Conservation (phyloP, 2,888 invertebrate genomes). For the Ectemnius continuus region DNA sequence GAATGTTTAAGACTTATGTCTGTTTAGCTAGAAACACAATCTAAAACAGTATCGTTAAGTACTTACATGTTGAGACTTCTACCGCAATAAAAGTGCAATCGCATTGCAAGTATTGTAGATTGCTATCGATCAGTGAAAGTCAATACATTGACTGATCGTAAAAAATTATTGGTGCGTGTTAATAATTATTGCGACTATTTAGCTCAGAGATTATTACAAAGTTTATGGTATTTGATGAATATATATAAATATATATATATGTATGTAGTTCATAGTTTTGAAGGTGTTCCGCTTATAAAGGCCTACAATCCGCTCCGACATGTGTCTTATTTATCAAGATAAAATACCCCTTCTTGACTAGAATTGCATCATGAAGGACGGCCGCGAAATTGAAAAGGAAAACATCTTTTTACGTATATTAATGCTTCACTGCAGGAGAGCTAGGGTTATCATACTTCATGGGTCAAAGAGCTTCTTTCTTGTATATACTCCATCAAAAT, state of each 20-base stretch:
- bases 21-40: conserved; percentile 40
- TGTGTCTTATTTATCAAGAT: conserved; percentile 36
- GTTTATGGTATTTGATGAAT: conserved; percentile 68
- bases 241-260: conserved; percentile 63
- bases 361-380: too few species aligned
- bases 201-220: conserved; percentile 64
- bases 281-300: conserved; percentile 73
- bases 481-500: conserved; percentile 3
- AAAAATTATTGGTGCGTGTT: conserved; percentile 57
- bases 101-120: conserved; percentile 46
- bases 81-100: conserved; percentile 38
- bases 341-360: conserved; percentile 2
- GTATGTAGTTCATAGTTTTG: conserved; percentile 70
- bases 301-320: conserved; percentile 64
- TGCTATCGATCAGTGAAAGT: conserved; percentile 67
- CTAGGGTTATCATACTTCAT: conserved; percentile 41
- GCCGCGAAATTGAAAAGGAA: background rate
- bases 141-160: conserved; percentile 68
- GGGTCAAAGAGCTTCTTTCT: conserved; percentile 22
- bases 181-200: conserved; percentile 64
- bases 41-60: conserved; percentile 39
- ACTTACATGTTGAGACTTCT: conserved; percentile 46
- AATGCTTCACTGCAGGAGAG: background rate
- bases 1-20: conserved; percentile 37
- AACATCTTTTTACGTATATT: background rate